Conservation (phyloP, 2,113 vertebrate species). For the Galeopterus variegatus region DNA sequence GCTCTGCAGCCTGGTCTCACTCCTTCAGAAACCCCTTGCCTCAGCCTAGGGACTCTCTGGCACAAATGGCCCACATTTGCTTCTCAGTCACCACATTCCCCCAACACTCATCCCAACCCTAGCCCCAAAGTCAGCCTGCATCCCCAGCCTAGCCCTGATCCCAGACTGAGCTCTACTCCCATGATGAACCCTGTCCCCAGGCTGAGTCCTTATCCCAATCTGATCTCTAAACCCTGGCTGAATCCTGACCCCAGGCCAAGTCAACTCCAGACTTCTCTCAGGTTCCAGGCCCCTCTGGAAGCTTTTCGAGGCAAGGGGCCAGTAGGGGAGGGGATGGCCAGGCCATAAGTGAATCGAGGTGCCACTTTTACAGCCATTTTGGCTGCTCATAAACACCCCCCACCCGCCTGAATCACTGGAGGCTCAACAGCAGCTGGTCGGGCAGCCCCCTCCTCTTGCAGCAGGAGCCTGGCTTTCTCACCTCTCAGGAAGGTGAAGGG, state of each 20-base stretch:
- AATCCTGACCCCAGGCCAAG: constrained; percentile 64
- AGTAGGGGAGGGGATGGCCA: constrained; percentile 65
- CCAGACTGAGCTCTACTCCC: not conserved
- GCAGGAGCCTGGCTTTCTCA: constrained; percentile 52
- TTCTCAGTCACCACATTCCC: not conserved
- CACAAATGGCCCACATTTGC: not conserved
- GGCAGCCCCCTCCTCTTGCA: constrained; percentile 41
- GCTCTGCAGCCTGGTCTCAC: not conserved
- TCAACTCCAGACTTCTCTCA: constrained; percentile 45
- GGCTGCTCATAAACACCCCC: constrained; percentile 83
- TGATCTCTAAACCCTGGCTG: constrained; percentile 57
- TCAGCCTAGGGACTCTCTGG: not conserved
- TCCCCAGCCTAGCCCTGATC: not conserved
- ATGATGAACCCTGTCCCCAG: not conserved
- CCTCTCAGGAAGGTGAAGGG: constrained; percentile 45
- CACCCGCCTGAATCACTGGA: constrained; percentile 44
- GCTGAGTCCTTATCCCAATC: not conserved
- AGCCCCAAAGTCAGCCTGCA: not conserved
- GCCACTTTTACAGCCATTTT: constrained; percentile 83
- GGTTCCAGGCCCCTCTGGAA: constrained; percentile 61
- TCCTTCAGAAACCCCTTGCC: not conserved
- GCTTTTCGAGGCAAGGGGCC: constrained; percentile 60
- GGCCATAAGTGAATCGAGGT: constrained; percentile 74
- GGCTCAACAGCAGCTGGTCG: constrained; percentile 19
- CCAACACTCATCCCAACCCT: not conserved